phyloP scores from a whole-genome alignment of 2,888 invertebrate genomes.

The Zhuqinia jingwanae region DNA sequence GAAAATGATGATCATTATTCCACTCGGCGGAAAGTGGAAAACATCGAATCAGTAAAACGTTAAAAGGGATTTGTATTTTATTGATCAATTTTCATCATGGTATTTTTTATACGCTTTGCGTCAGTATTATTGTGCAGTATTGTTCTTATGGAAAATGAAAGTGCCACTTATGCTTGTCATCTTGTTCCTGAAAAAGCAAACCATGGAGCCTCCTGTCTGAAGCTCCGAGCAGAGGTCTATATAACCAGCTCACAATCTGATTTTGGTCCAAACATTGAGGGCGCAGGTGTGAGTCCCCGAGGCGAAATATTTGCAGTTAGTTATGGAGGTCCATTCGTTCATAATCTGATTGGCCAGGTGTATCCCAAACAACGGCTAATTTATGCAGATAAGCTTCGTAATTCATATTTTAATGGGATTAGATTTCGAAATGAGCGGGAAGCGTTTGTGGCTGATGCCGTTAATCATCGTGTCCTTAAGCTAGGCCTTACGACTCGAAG shows the following conservation, averaged over 20 bases:
- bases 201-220: conserved; percentile 53
- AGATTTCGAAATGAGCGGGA: conserved; percentile 48
- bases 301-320: conserved; percentile 74
- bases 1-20: too few species aligned
- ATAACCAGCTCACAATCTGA: conserved; percentile 51
- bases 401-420: conserved; percentile 67
- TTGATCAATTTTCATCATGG: too few species aligned
- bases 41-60: too few species aligned
- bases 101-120: too few species aligned
- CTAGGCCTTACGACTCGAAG: conserved; percentile 34
- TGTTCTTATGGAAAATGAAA: too few species aligned
- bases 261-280: conserved; percentile 73
- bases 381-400: conserved; percentile 48
- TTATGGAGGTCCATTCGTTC: conserved; percentile 64
- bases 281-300: conserved; percentile 63
- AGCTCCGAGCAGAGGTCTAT: conserved; percentile 43
- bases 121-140: too few species aligned
- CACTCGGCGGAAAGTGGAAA: too few species aligned
- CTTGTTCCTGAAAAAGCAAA: conserved; percentile 50
- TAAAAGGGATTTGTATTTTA: too few species aligned
- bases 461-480: conserved; percentile 71
- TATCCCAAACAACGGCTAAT: conserved; percentile 66
- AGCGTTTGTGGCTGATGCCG: conserved; percentile 72
- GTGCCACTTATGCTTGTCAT: conserved; percentile 32
- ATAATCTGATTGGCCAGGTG: conserved; percentile 69